Percentiles rank a stretch among this genome's conserved stretches.
Evolutionary conservation across 2,888 invertebrate genomes (phyloP).

Genomic region (Dilophus febrilis): DNA sequence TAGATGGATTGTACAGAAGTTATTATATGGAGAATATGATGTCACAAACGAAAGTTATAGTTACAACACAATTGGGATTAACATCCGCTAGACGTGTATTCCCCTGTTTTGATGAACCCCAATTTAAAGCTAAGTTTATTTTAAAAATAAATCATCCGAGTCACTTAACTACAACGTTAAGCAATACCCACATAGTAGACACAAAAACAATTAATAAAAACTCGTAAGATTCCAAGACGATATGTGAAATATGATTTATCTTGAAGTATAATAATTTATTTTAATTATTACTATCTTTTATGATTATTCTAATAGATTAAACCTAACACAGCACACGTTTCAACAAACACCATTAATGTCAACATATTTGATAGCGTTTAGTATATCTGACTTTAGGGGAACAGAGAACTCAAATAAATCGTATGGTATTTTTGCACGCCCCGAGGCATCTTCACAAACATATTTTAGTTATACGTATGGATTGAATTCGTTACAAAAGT

Average conservation of each 20-base stretch:
- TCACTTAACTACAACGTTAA: constrained; percentile 13
- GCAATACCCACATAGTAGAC: constrained; percentile 2
- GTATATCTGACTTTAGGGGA: constrained; percentile 50
- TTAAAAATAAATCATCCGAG: constrained; percentile 26
- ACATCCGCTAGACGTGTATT: constrained; percentile 52
- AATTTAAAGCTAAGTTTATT: constrained; percentile 47
- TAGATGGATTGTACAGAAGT: constrained; percentile 35
- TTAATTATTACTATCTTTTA: too few relatives aligned
- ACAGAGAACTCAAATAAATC: constrained; percentile 19
- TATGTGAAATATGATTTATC: too few relatives aligned
- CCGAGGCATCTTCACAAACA: constrained; percentile 47
- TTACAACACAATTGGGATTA: constrained; percentile 52
- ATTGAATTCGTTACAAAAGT: constrained; percentile 31
- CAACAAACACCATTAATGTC: constrained; percentile 50
- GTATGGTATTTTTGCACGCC: constrained; percentile 49
- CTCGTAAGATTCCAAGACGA: constrained; percentile 13
- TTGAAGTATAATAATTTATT: too few relatives aligned
- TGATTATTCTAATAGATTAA: not conserved
- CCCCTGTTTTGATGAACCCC: constrained; percentile 66
- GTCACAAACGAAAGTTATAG: too few relatives aligned
- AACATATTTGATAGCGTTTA: constrained; percentile 62
- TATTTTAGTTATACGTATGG: constrained; percentile 47
- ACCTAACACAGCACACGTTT: constrained; percentile 23
- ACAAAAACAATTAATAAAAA: constrained; percentile 15
- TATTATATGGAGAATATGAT: constrained; percentile 13